phyloP scores from a whole-genome alignment of 2,797 vertebrate genomes.

The Muscicapa striata region DNA sequence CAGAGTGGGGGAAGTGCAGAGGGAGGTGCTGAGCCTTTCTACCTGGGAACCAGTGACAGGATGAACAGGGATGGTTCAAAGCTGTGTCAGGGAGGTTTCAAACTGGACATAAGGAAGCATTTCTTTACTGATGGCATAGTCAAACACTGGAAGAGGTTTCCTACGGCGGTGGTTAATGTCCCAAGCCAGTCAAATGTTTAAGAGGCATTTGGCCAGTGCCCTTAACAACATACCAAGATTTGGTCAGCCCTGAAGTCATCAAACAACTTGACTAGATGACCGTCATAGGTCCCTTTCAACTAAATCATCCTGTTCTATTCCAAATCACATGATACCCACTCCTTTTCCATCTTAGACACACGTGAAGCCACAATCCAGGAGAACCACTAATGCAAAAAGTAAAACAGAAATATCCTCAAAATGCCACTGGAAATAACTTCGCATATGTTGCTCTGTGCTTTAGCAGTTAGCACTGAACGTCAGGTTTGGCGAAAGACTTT shows the following conservation, averaged over 20 bases:
- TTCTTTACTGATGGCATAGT: background rate
- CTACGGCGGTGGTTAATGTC: rapidly evolving
- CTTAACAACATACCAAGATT: background rate
- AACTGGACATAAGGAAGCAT: background rate
- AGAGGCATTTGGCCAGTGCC: background rate
- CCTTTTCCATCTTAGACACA: background rate
- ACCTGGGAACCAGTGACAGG: rapidly evolving
- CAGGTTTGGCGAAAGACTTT: background rate
- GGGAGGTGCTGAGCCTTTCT: background rate
- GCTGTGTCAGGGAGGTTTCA: background rate
- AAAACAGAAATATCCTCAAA: background rate
- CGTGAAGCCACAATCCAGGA: background rate
- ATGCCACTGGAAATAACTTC: rapidly evolving
- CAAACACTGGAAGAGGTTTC: background rate
- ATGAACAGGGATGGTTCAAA: rapidly evolving
- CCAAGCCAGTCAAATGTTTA: background rate
- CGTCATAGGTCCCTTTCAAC: rapidly evolving
- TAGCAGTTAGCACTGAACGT: background rate
- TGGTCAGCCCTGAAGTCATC: background rate
- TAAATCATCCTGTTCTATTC: background rate
- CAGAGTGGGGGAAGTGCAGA: rapidly evolving
- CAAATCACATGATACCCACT: background rate
- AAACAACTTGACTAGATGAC: background rate
- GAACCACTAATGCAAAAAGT: background rate
- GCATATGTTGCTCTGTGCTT: background rate